Conservation (phyloP, 1,140 invertebrate species). For the Araneus ventricosus region DNA sequence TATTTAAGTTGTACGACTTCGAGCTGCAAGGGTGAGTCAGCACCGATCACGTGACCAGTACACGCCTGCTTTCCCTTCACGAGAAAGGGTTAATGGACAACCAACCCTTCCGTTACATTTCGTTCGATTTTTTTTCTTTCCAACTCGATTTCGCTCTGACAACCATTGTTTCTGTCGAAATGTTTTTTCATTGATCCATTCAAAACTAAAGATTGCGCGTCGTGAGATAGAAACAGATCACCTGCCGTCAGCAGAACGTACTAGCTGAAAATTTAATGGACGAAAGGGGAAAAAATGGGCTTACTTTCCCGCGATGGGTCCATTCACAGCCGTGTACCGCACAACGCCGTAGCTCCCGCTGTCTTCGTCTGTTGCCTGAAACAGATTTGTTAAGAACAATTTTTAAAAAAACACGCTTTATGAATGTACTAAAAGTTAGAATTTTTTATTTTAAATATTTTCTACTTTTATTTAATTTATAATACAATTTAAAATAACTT, state of each 20-base stretch:
- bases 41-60: not conserved
- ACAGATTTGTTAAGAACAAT: not conserved
- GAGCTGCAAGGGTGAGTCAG: not conserved
- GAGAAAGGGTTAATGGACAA: not conserved
- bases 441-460: too few species aligned
- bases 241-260: not conserved
- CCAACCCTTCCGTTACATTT: not conserved
- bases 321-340: constrained; percentile 88
- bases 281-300: not conserved
- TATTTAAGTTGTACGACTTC: not conserved
- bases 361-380: constrained; percentile 88
- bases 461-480: too few species aligned
- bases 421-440: too few species aligned
- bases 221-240: not conserved
- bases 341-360: constrained; percentile 86
- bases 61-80: not conserved
- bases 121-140: not conserved
- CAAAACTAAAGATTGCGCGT: not conserved
- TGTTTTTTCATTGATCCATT: not conserved
- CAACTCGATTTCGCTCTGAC: not conserved
- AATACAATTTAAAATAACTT: too few species aligned
- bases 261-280: not conserved
- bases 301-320: constrained; percentile 84
- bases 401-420: too few species aligned
- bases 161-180: not conserved